These are phyloP conservation scores for Capromys pilorides DNA, from an alignment of 2,797 vertebrate species.

Conservation along the genomic window DNA sequence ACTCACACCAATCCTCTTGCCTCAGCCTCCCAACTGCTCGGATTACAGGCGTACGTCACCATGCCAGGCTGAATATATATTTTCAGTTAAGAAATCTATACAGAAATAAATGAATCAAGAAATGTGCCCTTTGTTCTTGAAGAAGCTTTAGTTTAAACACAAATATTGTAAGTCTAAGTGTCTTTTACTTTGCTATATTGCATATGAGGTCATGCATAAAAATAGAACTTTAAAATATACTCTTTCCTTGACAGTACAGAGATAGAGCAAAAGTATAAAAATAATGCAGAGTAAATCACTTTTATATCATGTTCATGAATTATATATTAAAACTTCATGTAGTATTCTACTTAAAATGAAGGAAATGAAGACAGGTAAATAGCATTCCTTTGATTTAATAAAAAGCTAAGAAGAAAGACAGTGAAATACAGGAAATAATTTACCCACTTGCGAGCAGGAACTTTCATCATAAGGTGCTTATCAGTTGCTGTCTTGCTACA, in stretches of 20 bases:
- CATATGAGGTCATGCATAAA: neutral
- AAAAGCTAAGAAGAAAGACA: neutral
- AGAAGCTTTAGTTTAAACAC: neutral
- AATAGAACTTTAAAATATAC: neutral
- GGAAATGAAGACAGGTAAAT: neutral
- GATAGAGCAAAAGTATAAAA: neutral
- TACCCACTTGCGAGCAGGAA: neutral
- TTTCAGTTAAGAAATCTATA: neutral
- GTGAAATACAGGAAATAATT: neutral
- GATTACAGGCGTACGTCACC: no score
- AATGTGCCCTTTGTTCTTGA: neutral
- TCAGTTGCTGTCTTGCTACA: neutral
- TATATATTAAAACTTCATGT: neutral
- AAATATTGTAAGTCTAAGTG: neutral
- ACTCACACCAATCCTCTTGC: no score
- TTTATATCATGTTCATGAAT: neutral
- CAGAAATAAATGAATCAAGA: neutral
- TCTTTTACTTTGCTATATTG: neutral
- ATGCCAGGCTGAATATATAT: neutral
- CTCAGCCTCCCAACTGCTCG: no score
- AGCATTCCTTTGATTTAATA: neutral
- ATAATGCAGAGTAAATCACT: neutral
- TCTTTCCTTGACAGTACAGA: neutral
- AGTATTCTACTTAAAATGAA: slow-evolving; percentile 16
- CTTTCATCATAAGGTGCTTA: neutral